Conservation (phyloP, 2,888 invertebrate genomes). For the Beris morrisii region DNA sequence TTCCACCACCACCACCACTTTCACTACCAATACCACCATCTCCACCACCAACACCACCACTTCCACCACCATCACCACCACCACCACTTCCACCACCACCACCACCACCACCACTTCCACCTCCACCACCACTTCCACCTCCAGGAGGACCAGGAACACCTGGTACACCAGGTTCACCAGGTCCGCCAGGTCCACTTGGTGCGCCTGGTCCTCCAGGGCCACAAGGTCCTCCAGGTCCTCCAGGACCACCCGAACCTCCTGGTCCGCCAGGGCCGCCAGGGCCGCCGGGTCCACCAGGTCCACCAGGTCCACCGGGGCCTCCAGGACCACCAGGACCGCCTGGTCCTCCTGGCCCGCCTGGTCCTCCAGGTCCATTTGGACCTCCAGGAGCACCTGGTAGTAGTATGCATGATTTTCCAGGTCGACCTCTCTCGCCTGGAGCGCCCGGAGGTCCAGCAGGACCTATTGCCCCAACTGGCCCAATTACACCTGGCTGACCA, state of each 20-base stretch:
- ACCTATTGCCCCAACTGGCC: not conserved
- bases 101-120: no score
- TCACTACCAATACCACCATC: no score
- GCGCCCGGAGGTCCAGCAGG: conserved; percentile 2
- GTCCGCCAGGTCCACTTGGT: not conserved
- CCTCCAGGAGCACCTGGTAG: not conserved
- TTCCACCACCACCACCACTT: no score
- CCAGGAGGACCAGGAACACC: not conserved
- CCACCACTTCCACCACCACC: no score
- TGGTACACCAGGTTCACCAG: not conserved
- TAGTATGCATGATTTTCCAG: not conserved
- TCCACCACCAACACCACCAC: no score
- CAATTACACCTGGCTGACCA: not conserved
- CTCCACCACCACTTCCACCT: no score
- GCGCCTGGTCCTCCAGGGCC: not conserved
- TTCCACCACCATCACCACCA: no score
- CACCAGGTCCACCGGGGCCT: not conserved
- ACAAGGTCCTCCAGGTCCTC: not conserved
- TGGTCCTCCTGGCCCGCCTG: conserved; percentile 1
- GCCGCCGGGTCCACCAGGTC: not conserved
- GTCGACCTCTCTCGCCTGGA: not conserved
- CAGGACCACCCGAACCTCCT: not conserved
- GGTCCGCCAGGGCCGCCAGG: not conserved
- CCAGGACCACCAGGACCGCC: conserved; percentile 2
- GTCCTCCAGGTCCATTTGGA: not conserved